Evolutionary conservation across 2,888 invertebrate species (phyloP).

Genomic region (Lamproptera curius): DNA sequence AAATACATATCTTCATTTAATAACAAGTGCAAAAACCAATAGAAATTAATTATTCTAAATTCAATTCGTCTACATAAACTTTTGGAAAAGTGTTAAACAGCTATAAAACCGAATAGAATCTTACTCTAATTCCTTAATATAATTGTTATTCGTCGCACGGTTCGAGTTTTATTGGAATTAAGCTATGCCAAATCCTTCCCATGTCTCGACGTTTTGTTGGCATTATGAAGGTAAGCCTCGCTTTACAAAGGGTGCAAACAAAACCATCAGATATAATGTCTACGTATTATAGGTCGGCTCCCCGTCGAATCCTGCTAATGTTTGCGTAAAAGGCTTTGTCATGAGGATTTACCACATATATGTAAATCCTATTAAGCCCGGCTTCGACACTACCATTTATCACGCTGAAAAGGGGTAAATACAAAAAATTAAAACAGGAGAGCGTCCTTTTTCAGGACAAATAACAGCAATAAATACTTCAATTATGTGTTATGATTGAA

Average conservation of each 20-base stretch:
- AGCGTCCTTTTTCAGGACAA: too few relatives aligned
- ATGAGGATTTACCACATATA: conserved; percentile 19
- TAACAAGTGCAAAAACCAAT: too few relatives aligned
- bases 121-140: neutral
- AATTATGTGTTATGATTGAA: too few relatives aligned
- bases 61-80: too few relatives aligned
- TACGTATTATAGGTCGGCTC: conserved; percentile 9
- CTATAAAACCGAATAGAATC: neutral
- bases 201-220: conserved; percentile 54
- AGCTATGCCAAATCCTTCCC: conserved; percentile 66
- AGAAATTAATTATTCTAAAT: too few relatives aligned
- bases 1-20: too few relatives aligned
- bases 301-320: conserved; percentile 18
- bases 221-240: conserved; percentile 56
- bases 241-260: conserved; percentile 40
- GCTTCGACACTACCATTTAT: conserved; percentile 19
- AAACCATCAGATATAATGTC: conserved; percentile 22
- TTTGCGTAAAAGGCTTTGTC: conserved; percentile 23
- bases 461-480: too few relatives aligned
- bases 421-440: conserved; percentile 13
- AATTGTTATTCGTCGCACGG: conserved; percentile 59
- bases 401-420: conserved; percentile 18
- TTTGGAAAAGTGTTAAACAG: neutral
- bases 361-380: conserved; percentile 21
- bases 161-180: conserved; percentile 64